phyloP scores from a whole-genome alignment of 1,140 invertebrate genomes.

The Ptiloglossa arizonensis region DNA sequence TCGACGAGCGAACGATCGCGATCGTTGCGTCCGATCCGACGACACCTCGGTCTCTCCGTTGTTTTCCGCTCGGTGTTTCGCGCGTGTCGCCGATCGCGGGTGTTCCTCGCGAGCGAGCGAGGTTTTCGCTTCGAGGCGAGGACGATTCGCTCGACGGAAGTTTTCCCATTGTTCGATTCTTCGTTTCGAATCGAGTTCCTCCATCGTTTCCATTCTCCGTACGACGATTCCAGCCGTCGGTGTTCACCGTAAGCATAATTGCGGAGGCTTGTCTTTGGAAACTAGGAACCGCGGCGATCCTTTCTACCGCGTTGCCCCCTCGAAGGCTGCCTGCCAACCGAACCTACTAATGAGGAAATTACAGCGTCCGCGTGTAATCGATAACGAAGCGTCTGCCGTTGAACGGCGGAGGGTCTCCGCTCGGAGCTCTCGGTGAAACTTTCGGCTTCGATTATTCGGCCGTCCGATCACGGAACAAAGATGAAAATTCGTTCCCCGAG shows the following conservation, averaged over 20 bases:
- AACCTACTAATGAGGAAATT: slow-evolving; percentile 62
- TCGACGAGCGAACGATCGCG: neutral
- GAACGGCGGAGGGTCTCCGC: neutral
- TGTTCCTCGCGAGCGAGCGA: too few relatives aligned
- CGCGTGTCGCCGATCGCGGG: too few relatives aligned
- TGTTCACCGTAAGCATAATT: slow-evolving; percentile 70
- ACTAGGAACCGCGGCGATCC: slow-evolving; percentile 48
- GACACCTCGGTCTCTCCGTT: neutral
- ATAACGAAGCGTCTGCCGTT: slow-evolving; percentile 38
- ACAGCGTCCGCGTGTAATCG: slow-evolving; percentile 49
- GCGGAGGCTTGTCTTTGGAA: slow-evolving; percentile 72
- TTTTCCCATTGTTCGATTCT: slow-evolving; percentile 51
- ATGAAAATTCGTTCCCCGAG: neutral
- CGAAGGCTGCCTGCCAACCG: neutral
- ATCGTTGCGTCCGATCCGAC: neutral
- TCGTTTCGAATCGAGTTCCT: too few relatives aligned
- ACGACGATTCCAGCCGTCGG: slow-evolving; percentile 27
- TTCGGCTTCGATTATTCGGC: slow-evolving; percentile 13
- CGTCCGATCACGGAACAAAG: neutral
- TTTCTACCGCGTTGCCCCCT: slow-evolving; percentile 36
- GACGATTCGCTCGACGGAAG: slow-evolving; percentile 50
- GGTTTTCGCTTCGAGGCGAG: too few relatives aligned
- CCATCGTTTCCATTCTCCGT: slow-evolving; percentile 39
- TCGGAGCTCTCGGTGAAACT: neutral
- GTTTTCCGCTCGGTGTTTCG: too few relatives aligned